Conservation (phyloP, 2,113 vertebrate species). For the Neolamprologus variostigma region DNA sequence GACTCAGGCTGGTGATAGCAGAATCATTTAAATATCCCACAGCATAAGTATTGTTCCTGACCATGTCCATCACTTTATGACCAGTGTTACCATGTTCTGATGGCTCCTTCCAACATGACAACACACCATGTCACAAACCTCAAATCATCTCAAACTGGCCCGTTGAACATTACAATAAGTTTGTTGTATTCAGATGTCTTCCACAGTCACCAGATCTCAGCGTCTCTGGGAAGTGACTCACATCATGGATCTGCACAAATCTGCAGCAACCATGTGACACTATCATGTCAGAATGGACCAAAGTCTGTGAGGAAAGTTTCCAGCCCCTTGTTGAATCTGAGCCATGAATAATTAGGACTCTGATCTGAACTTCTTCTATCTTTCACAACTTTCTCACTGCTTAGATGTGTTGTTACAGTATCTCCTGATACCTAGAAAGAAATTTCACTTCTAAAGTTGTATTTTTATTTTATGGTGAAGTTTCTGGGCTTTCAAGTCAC, state of each 20-base stretch:
- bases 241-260: neutral
- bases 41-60: neutral
- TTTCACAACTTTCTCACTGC: neutral
- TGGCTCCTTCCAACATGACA: neutral
- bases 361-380: neutral
- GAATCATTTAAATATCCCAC: neutral
- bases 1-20: neutral
- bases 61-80: neutral
- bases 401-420: neutral
- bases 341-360: neutral
- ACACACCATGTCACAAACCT: neutral
- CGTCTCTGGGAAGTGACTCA: neutral
- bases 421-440: neutral
- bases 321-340: neutral
- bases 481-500: neutral
- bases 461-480: neutral
- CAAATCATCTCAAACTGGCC: neutral
- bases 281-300: neutral
- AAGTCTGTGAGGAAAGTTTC: neutral
- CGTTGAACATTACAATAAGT: neutral
- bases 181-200: neutral
- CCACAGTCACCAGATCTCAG: neutral
- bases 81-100: neutral
- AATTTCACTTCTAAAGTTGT: neutral
- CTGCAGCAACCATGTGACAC: neutral